Base-by-base conservation (phyloP, 2,888 invertebrate genomes). In the Diplolepis rosae region DNA sequence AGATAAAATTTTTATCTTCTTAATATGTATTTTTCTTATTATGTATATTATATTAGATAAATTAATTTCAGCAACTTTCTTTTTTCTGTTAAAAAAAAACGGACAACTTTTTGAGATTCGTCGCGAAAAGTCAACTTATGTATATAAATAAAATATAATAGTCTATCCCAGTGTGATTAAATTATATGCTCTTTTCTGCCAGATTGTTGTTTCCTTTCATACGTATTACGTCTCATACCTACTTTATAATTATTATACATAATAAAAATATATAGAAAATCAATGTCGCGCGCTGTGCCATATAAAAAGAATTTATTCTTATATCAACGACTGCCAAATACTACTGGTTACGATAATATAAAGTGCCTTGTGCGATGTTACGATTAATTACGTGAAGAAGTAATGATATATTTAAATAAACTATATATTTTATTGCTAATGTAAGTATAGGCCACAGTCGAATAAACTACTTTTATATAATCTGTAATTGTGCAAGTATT, bases 101-200 rank as follows among this genome's bases (percentile, higher is more conserved):
- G 18, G 32, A 56, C 13, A 35, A 52, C 52, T 52, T 39, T 39
- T 52, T 15, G 52, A 52, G 24, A 24, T 28, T 42, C 9, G 35
- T 61, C 39, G 61, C 39, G 39, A 70, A 15, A 61, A 56, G 50
- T 69, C 51, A 70, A 71, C 65, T 72, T 77, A 76, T 78, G 77
- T 79, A 80, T 77, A 78, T 78, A 76, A 71, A 73, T 69, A 67
- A 73, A 70, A 68, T 48, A 69, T 69, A 69, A 70, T 71, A 71
- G 30, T 71, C 65, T 72, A 51, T 69, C 51, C 70, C 48, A 45
- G 28, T 52, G 66, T 68, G 70, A 66, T 77, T 77, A 76, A 78
- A 74, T 76, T 72, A 76, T 77, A 67, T 45, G 54, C 32, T 68
- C 66, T 69, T 69, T 69, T 52, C 61, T 67, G 45, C 30, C 52